phyloP scores from a whole-genome alignment of 2,113 vertebrate genomes.

The Aspidoscelis tigris region DNA sequence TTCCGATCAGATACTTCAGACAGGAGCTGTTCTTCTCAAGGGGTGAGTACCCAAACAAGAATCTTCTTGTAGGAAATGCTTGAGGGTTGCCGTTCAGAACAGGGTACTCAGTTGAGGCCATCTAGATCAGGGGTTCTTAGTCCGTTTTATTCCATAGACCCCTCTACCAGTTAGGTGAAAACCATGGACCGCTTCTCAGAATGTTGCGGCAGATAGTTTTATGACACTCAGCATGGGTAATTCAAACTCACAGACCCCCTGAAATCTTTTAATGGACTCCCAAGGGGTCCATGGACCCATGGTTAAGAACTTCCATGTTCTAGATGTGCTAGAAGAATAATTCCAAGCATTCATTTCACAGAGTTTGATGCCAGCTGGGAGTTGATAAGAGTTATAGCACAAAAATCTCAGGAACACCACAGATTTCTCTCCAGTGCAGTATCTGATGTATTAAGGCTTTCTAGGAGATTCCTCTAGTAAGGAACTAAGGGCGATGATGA shows the following conservation, averaged over 20 bases:
- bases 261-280: too few relatives aligned
- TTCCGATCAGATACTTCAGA: constrained; percentile 75
- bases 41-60: constrained; percentile 63
- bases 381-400: not conserved
- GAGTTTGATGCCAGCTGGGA: not conserved
- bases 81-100: not conserved
- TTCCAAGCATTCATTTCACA: not conserved
- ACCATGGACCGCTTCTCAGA: too few relatives aligned
- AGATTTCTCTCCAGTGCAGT: not conserved
- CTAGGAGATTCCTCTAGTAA: not conserved
- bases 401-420: not conserved
- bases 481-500: not conserved
- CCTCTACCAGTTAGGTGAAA: too few relatives aligned
- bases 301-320: too few relatives aligned
- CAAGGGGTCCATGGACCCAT: too few relatives aligned
- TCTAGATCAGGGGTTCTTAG: not conserved
- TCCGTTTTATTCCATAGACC: too few relatives aligned
- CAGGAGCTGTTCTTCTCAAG: constrained; percentile 70
- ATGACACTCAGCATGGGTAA: too few relatives aligned
- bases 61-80: not conserved
- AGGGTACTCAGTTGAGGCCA: not conserved
- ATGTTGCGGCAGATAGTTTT: too few relatives aligned
- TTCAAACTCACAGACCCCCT: too few relatives aligned
- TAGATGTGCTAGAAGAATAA: not conserved
- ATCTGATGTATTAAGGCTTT: not conserved